These are phyloP conservation scores for Chaetura pelagica DNA, from an alignment of 2,113 vertebrate genomes.

Conservation along the genomic window DNA sequence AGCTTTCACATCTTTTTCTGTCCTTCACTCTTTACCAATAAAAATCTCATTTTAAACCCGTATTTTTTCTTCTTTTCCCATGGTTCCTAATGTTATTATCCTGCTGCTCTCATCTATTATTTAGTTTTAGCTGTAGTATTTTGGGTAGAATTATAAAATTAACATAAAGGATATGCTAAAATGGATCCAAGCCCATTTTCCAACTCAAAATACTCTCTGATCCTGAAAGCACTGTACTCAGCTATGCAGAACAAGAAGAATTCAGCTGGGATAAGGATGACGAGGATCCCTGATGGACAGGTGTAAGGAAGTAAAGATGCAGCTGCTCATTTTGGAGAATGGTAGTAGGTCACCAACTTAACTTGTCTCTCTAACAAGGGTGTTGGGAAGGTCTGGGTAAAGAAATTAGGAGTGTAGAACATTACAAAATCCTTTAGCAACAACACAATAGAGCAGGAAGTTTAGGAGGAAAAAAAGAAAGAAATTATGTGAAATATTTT, in stretches of 20 bases:
- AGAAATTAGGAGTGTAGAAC: not conserved
- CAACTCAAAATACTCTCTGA: not conserved
- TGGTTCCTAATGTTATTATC: not conserved
- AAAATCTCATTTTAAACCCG: not conserved
- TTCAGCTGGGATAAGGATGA: not conserved
- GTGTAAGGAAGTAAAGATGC: not conserved
- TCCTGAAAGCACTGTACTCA: not conserved
- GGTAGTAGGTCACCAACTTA: not conserved
- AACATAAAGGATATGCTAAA: not conserved
- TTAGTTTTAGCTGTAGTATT: not conserved
- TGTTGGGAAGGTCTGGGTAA: not conserved
- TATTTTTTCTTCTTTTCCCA: not conserved
- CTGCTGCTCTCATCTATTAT: not conserved
- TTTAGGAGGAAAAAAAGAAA: not conserved
- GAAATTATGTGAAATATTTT: not conserved
- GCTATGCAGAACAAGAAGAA: not conserved
- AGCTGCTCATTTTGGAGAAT: not conserved
- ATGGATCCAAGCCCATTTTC: not conserved
- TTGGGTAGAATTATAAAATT: not conserved
- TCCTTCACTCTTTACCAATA: not conserved
- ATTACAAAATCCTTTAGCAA: not conserved
- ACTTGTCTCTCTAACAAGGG: not conserved
- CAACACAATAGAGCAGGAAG: accelerated
- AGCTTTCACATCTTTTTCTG: not conserved
- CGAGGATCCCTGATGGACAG: not conserved